phyloP scores from a whole-genome alignment of 2,888 invertebrate species.

The Eristalinus aeneus region DNA sequence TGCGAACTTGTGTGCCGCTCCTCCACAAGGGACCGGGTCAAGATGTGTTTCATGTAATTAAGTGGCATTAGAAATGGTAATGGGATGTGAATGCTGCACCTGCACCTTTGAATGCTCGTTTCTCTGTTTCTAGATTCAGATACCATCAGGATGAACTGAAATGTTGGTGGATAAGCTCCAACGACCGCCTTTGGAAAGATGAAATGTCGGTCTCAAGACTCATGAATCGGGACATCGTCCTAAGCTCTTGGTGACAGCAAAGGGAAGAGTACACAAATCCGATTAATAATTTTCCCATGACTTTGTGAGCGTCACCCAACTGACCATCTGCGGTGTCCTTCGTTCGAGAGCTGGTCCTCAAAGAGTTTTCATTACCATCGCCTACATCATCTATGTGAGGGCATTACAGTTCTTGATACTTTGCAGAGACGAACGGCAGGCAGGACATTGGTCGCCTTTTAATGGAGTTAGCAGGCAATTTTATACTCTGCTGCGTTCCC shows the following conservation, averaged over 20 bases:
- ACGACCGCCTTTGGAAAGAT: background rate
- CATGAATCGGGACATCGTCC: background rate
- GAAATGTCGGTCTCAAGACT: background rate
- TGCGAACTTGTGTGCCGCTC: background rate
- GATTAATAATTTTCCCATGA: constrained; percentile 38
- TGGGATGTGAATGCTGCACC: background rate
- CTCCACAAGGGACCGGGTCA: background rate
- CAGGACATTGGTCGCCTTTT: constrained; percentile 41
- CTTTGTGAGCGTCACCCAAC: constrained; percentile 35
- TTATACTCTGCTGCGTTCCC: constrained; percentile 54
- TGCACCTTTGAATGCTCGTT: constrained; percentile 45
- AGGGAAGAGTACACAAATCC: constrained; percentile 37
- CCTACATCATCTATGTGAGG: constrained; percentile 28
- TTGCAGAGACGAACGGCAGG: background rate
- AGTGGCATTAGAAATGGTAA: background rate
- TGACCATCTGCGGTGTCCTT: constrained; percentile 48
- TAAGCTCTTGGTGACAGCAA: constrained; percentile 6
- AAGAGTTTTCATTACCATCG: constrained; percentile 32
- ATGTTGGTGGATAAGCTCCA: constrained; percentile 46
- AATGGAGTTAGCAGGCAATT: constrained; percentile 64
- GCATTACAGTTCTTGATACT: constrained; percentile 19
- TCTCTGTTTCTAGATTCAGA: background rate
- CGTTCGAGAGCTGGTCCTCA: constrained; percentile 26
- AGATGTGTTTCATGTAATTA: background rate
- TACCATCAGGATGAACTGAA: too few species aligned